These are phyloP conservation scores for Bubo scandiacus DNA, from an alignment of 2,113 vertebrate genomes.

Conservation along the genomic window DNA sequence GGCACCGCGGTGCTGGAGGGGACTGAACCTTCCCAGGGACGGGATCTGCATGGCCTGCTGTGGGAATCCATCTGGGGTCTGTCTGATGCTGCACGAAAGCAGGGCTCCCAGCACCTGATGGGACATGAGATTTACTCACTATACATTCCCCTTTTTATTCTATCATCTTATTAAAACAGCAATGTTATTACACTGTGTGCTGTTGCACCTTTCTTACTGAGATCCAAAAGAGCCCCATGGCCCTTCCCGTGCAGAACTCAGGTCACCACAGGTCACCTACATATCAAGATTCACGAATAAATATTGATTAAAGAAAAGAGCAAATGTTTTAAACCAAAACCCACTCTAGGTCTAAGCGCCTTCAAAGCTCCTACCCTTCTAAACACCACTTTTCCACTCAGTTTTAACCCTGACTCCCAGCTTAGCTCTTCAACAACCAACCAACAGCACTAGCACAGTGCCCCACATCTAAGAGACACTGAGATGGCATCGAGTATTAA, in stretches of 20 bases:
- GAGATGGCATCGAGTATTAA: background rate
- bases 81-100: rapidly evolving
- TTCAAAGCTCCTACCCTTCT: background rate
- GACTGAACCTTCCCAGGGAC: background rate
- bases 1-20: background rate
- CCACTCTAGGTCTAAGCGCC: background rate
- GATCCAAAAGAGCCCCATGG: background rate
- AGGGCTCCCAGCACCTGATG: background rate
- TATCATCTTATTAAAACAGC: background rate
- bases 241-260: background rate
- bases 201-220: background rate
- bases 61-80: background rate
- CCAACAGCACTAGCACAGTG: background rate
- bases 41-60: background rate
- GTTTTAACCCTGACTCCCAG: background rate
- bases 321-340: background rate
- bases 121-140: background rate
- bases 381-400: background rate
- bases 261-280: background rate
- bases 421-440: background rate
- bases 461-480: background rate
- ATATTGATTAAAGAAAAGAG: background rate
- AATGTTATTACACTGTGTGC: background rate
- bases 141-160: background rate
- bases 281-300: background rate